These are phyloP conservation scores for Athalia rosae DNA, from an alignment of 2,888 invertebrate genomes.

Conservation along the genomic window DNA sequence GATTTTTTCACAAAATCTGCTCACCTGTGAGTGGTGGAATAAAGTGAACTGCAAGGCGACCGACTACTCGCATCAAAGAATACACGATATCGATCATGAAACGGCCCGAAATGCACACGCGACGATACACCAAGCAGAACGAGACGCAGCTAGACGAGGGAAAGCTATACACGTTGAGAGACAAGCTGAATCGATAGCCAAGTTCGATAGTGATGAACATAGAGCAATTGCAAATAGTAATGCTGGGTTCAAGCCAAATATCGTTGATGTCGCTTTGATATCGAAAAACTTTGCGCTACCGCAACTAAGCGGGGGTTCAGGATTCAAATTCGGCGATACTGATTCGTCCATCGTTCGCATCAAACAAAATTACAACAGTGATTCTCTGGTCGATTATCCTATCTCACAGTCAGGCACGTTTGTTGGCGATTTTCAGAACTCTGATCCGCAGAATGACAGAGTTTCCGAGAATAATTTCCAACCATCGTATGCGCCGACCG, in stretches of 20 bases:
- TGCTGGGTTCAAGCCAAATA: not conserved
- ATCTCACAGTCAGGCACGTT: conserved; percentile 5
- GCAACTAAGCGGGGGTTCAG: not conserved
- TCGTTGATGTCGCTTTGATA: conserved; percentile 1
- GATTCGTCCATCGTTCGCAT: conserved; percentile 28
- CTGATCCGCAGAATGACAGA: conserved; percentile 4
- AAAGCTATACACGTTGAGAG: not conserved
- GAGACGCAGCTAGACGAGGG: not conserved
- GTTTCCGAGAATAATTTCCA: conserved; percentile 58
- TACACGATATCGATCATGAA: conserved; percentile 74
- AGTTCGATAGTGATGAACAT: not conserved
- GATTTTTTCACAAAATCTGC: conserved; percentile 80
- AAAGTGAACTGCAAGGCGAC: conserved; percentile 78
- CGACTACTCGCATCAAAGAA: conserved; percentile 72
- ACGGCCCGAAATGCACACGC: conserved; percentile 78
- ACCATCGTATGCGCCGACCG: conserved; percentile 68
- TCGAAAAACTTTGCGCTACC: not conserved
- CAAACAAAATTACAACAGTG: conserved; percentile 9
- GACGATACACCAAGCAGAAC: conserved; percentile 76
- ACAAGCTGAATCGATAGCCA: conserved; percentile 29
- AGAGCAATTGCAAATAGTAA: not conserved
- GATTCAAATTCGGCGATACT: not conserved
- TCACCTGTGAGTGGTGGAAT: conserved; percentile 83
- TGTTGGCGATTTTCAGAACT: not conserved
- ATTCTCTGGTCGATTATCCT: conserved; percentile 14